Evolutionary conservation across 2,888 invertebrate genomes (phyloP).

Genomic region (Apeira syringaria): DNA sequence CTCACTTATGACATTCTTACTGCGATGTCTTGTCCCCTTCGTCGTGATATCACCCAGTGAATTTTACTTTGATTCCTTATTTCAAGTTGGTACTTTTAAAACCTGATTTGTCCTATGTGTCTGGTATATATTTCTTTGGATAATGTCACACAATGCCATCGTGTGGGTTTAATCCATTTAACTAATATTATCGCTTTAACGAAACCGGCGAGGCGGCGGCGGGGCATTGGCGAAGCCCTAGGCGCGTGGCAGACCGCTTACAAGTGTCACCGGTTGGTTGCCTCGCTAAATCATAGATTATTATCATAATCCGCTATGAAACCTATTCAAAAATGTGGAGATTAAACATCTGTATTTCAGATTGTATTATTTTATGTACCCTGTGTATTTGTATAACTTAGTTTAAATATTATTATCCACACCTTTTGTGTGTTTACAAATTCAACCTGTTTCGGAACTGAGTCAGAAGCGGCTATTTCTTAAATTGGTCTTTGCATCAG

Average conservation of each 20-base stretch:
- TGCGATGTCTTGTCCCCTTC: too few relatives aligned
- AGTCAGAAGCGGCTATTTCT: too few relatives aligned
- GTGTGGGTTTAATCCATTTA: constrained; percentile 66
- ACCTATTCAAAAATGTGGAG: constrained; percentile 40
- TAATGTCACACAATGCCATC: constrained; percentile 9
- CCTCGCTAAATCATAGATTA: constrained; percentile 38
- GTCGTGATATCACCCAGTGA: too few relatives aligned
- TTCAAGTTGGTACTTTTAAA: background rate
- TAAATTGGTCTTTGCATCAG: constrained; percentile 25
- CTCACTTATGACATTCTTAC: too few relatives aligned
- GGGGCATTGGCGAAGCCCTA: constrained; percentile 53
- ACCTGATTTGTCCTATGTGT: constrained; percentile 4
- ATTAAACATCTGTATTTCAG: too few relatives aligned
- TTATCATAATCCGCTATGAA: constrained; percentile 42
- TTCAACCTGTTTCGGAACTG: too few relatives aligned
- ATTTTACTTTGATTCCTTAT: background rate
- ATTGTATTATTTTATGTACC: too few relatives aligned
- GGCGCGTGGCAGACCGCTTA: constrained; percentile 54
- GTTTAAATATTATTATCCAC: too few relatives aligned
- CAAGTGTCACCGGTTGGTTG: constrained; percentile 45
- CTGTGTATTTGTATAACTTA: too few relatives aligned
- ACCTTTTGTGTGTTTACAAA: too few relatives aligned
- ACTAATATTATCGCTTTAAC: constrained; percentile 65
- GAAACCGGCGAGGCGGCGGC: constrained; percentile 33
- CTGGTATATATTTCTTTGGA: background rate